A percentile compares a stretch with the other conserved stretches of the same genome.
These are phyloP conservation scores for Takifugu bimaculatus DNA, from an alignment of 2,113 vertebrate genomes.

Conservation along the genomic window DNA sequence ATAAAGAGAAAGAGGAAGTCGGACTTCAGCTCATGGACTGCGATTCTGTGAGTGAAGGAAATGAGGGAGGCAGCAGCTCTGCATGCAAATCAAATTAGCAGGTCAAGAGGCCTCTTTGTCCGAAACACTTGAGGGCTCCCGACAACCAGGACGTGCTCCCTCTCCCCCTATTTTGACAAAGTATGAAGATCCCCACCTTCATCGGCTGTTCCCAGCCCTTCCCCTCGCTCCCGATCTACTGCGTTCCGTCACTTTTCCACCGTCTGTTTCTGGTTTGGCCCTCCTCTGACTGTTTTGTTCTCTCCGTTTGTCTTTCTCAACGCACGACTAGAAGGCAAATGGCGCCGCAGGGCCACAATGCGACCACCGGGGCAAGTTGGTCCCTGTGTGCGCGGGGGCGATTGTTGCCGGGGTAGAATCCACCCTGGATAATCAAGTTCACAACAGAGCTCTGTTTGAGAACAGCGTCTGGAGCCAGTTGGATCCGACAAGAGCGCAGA, in stretches of 20 bases:
- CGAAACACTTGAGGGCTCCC: slow-evolving; percentile 25
- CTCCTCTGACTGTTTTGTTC: slow-evolving; percentile 3
- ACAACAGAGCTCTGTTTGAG: neutral
- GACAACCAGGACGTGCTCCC: too few relatives aligned
- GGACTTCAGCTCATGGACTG: slow-evolving; percentile 22
- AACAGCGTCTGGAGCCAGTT: slow-evolving; percentile 25
- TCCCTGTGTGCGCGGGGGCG: slow-evolving; percentile 8
- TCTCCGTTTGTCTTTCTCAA: slow-evolving; percentile 11
- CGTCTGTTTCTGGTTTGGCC: slow-evolving; percentile 32
- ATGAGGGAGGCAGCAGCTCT: slow-evolving; percentile 37
- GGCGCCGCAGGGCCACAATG: neutral
- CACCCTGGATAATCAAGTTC: slow-evolving; percentile 4
- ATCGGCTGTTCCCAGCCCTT: slow-evolving; percentile 14
- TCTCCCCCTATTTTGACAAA: too few relatives aligned
- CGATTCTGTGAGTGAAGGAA: slow-evolving; percentile 35
- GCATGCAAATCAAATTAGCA: slow-evolving; percentile 70
- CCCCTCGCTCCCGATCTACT: slow-evolving; percentile 22
- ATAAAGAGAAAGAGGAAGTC: neutral
- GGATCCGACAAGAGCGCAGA: slow-evolving; percentile 51
- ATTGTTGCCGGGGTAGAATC: slow-evolving; percentile 2
- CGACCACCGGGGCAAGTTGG: neutral
- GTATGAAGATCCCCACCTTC: too few relatives aligned
- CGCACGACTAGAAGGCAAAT: neutral
- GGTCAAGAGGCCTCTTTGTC: slow-evolving; percentile 71
- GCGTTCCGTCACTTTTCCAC: slow-evolving; percentile 8